Percentiles rank a stretch among this genome's conserved stretches.
These are phyloP conservation scores for Oscheius sp. DNA, from an alignment of 2,888 invertebrate genomes.

Conservation along the genomic window DNA sequence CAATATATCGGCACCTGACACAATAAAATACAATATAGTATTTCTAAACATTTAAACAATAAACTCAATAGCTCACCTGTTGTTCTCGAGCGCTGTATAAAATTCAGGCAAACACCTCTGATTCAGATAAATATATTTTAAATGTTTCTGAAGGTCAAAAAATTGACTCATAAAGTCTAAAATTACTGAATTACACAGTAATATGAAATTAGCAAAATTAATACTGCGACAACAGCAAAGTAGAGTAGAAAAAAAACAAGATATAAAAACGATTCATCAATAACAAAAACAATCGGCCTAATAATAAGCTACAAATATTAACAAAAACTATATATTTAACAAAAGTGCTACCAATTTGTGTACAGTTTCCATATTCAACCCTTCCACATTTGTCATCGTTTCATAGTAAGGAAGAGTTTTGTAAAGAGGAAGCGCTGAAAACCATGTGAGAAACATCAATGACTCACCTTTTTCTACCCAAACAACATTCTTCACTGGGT, in stretches of 20 bases:
- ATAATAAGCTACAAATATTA: background rate
- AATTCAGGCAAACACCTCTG: constrained; percentile 54
- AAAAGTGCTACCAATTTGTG: constrained; percentile 56
- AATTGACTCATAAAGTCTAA: constrained; percentile 5
- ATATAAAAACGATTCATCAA: constrained; percentile 1
- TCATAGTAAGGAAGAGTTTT: constrained; percentile 63
- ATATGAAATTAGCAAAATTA: background rate
- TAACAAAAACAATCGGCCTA: constrained; percentile 20
- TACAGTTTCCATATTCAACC: constrained; percentile 63
- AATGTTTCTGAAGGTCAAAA: constrained; percentile 46
- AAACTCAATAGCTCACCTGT: constrained; percentile 39
- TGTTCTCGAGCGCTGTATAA: constrained; percentile 55
- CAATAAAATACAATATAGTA: constrained; percentile 80
- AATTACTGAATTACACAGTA: background rate
- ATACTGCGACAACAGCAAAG: background rate
- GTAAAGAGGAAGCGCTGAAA: constrained; percentile 60
- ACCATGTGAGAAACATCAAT: background rate
- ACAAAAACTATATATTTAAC: constrained; percentile 21
- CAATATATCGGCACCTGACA: constrained; percentile 88
- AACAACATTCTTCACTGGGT: constrained; percentile 60
- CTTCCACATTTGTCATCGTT: constrained; percentile 57
- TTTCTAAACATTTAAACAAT: constrained; percentile 42
- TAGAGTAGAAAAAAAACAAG: background rate
- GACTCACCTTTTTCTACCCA: constrained; percentile 65
- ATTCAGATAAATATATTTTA: constrained; percentile 50